These are phyloP conservation scores for Zoanthus sociatus DNA, from an alignment of 92 coral and sea anemone genomes.

Conservation along the genomic window DNA sequence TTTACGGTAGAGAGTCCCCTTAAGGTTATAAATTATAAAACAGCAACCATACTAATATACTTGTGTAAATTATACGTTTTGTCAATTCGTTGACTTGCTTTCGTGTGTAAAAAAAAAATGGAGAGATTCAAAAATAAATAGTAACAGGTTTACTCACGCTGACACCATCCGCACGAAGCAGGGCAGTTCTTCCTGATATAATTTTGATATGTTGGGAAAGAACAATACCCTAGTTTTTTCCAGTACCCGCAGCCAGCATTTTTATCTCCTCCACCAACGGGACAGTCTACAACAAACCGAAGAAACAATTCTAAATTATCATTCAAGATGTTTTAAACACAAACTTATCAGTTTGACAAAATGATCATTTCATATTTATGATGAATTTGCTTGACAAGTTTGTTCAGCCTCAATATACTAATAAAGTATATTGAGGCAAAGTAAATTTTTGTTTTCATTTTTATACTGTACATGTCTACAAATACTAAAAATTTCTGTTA, in stretches of 20 bases:
- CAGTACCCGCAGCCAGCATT: slow-evolving; percentile 35
- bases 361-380: neutral
- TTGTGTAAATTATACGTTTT: too few relatives aligned
- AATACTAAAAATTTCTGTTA: too few relatives aligned
- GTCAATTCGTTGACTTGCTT: too few relatives aligned
- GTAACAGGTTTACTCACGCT: slow-evolving; percentile 6
- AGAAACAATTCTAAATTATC: neutral
- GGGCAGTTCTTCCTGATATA: slow-evolving; percentile 14
- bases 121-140: neutral
- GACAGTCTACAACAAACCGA: slow-evolving; percentile 23
- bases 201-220: slow-evolving; percentile 1
- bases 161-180: slow-evolving; percentile 43
- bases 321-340: neutral
- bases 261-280: slow-evolving; percentile 36
- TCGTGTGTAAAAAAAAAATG: too few relatives aligned
- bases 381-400: too few relatives aligned
- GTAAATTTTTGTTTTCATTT: too few relatives aligned
- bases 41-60: too few relatives aligned
- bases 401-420: too few relatives aligned
- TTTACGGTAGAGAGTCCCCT: too few relatives aligned
- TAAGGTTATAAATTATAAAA: too few relatives aligned
- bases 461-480: too few relatives aligned
- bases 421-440: too few relatives aligned
- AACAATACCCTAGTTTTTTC: slow-evolving; percentile 37
- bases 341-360: neutral